Conservation (phyloP, 2,113 vertebrate species). For the Sarotherodon lohbergeri region DNA sequence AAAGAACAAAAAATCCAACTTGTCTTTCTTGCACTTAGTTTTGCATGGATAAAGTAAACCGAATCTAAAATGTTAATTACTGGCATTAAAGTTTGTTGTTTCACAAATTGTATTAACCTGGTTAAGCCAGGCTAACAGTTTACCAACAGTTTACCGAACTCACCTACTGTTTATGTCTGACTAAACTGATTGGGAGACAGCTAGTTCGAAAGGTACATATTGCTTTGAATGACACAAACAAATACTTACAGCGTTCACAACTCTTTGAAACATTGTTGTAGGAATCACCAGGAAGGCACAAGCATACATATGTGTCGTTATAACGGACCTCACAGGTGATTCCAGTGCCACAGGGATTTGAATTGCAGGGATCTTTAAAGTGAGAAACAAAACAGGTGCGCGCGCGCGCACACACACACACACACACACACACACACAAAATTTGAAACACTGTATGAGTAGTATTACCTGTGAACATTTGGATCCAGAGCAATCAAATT, state of each 20-base stretch:
- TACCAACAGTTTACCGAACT: neutral
- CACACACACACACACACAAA: neutral
- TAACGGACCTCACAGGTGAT: neutral
- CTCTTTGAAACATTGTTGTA: rapidly evolving
- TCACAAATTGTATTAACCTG: neutral
- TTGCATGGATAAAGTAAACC: neutral
- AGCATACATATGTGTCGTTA: rapidly evolving
- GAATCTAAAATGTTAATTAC: neutral
- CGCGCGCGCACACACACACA: neutral
- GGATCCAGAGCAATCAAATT: neutral
- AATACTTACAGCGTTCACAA: neutral
- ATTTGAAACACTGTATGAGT: neutral
- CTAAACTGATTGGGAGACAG: neutral
- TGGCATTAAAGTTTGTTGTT: neutral
- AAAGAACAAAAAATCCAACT: neutral
- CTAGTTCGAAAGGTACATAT: neutral
- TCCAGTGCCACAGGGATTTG: neutral
- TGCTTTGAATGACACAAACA: neutral
- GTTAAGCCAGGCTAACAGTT: neutral
- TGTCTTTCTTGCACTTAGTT: rapidly evolving
- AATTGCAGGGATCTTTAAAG: rapidly evolving
- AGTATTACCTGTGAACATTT: neutral
- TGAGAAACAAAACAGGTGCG: rapidly evolving
- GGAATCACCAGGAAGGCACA: rapidly evolving
- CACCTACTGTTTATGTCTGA: rapidly evolving